Evolutionary conservation across 2,888 invertebrate species (phyloP), one percentile per base, ranked within the genome.

Genomic region (Bursaphelenchus okinawaensis): DNA sequence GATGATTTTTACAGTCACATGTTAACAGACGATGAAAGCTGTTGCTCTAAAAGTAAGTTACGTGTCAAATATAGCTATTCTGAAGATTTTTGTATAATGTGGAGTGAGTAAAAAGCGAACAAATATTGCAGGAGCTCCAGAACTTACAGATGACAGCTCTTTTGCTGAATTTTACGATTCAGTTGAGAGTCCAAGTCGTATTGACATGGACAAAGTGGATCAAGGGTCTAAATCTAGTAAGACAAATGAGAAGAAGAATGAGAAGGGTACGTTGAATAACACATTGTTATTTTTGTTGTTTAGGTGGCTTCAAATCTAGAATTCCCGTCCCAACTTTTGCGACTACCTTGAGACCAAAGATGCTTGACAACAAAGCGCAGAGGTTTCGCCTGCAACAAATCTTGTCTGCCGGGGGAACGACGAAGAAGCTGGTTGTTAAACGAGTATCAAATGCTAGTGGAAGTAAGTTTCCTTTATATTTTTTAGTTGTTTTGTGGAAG

Each of bases 1-100:
- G 27, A 61, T 50, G 28, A 28, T 40, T 56, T 40, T 24, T 61
- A 61, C n/a, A 61, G 61, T 28, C 61, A 59, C 28, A 61, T 61
- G 29, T 61, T 55, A n/a, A 40, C 40, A n/a, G 54, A 61, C 56
- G 61, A 54, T 28, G 61, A 40, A 22, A 54, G 61, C 19, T 29
- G 26, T 24, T n/a, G 40, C 52, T 23, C 54, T 19, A 61, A 61
- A 56, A 24, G 40, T 20, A 40, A 16, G 40, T 40, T 40, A 40
- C 12, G 40, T 4, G 40, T 16, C 40, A 40, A 40, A 40, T 40
- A 4, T 40, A 16, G 12, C 16, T 3, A 6, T 40, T 40, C n/a
- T n/a, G n/a, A n/a, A n/a, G n/a, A n/a, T n/a, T n/a, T n/a, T n/a
- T n/a, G n/a, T n/a, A n/a, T n/a, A n/a, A n/a, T n/a, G n/a, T n/a